Percentiles rank a stretch among this genome's conserved stretches.
Evolutionary conservation across 2,797 vertebrate species (phyloP).

Genomic region (Meda fulgida): DNA sequence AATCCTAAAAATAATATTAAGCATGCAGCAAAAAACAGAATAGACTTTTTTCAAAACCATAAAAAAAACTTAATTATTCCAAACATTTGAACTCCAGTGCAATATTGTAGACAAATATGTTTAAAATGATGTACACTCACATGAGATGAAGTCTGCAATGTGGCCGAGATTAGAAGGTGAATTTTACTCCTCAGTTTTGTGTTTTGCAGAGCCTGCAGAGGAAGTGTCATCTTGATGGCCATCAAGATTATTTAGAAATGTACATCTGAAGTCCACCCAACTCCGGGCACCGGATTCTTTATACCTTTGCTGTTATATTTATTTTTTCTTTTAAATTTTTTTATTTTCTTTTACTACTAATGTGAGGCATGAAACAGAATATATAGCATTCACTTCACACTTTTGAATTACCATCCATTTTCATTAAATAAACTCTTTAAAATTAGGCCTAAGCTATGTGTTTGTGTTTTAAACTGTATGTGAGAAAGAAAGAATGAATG

Average conservation of each 20-base stretch:
- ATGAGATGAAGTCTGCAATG: background rate
- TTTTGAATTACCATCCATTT: background rate
- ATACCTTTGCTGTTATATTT: background rate
- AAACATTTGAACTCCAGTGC: background rate
- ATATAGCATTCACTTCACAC: background rate
- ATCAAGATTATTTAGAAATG: constrained; percentile 12
- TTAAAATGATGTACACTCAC: background rate
- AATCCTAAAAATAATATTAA: background rate
- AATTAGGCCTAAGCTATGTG: background rate
- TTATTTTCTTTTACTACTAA: constrained; percentile 15
- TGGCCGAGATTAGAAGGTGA: background rate
- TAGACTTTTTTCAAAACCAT: background rate
- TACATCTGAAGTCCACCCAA: background rate
- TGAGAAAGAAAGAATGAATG: background rate
- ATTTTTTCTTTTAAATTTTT: background rate
- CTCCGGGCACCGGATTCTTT: background rate
- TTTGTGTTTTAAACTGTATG: background rate
- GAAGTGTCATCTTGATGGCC: constrained; percentile 63
- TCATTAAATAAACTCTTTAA: background rate
- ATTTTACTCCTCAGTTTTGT: background rate
- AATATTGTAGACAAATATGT: background rate
- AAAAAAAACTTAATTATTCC: background rate
- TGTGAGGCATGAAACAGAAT: background rate
- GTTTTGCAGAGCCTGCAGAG: constrained; percentile 73
- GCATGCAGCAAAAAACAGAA: background rate